These are phyloP conservation scores for Pachyrhynchus sulphureomaculatus DNA, from an alignment of 1,140 invertebrate species.

Conservation along the genomic window DNA sequence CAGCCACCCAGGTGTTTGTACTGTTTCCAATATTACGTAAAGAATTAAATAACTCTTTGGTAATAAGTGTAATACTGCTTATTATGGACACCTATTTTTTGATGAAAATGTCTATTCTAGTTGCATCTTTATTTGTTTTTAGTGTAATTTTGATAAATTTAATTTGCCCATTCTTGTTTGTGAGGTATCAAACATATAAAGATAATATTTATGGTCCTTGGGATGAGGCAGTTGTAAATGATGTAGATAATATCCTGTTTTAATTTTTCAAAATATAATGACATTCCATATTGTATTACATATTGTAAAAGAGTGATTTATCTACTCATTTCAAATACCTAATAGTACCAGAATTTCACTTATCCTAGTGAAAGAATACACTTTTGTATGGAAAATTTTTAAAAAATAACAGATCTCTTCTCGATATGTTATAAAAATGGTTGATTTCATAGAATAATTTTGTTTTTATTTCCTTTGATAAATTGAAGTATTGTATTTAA, in stretches of 20 bases:
- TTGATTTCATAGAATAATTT: no score
- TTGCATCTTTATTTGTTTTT: slow-evolving; percentile 62
- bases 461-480: no score
- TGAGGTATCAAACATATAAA: slow-evolving; percentile 81
- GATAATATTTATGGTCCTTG: slow-evolving; percentile 94
- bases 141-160: slow-evolving; percentile 67
- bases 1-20: slow-evolving; percentile 86
- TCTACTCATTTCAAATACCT: no score
- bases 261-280: no score
- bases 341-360: no score
- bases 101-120: slow-evolving; percentile 58
- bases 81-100: slow-evolving; percentile 58
- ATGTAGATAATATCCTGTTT: slow-evolving; percentile 54
- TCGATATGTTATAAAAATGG: no score
- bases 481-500: no score
- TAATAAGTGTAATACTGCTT: slow-evolving; percentile 47
- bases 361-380: no score
- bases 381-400: no score
- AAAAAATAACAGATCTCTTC: no score
- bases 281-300: no score
- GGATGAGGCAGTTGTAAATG: slow-evolving; percentile 83
- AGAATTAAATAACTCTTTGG: slow-evolving; percentile 53
- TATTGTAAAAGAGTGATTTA: no score
- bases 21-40: slow-evolving; percentile 80
- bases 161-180: slow-evolving; percentile 75